Percentiles rank a stretch among this genome's conserved stretches.
phyloP scores from a whole-genome alignment of 2,797 vertebrate genomes.

The Cyclura pinguis region DNA sequence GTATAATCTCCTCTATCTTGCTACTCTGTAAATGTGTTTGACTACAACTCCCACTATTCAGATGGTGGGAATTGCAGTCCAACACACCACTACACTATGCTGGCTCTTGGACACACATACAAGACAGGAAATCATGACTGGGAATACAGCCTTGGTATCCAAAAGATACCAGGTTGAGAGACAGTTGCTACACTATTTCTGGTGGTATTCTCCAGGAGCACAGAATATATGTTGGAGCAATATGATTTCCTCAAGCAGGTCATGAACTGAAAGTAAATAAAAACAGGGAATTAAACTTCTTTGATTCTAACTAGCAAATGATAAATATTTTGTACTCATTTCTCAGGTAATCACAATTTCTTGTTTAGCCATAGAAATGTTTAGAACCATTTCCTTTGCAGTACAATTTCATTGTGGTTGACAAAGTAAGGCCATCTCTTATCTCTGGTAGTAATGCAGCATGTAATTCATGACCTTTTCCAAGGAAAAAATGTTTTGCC shows the following conservation, averaged over 20 bases:
- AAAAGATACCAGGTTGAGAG: not conserved
- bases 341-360: slow-evolving; percentile 15
- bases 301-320: slow-evolving; percentile 23
- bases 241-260: slow-evolving; percentile 19
- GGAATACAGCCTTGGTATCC: not conserved
- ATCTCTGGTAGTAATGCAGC: slow-evolving; percentile 35
- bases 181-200: not conserved
- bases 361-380: slow-evolving; percentile 19
- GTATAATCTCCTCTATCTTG: not conserved
- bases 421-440: slow-evolving; percentile 48
- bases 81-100: no score
- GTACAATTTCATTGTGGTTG: slow-evolving; percentile 58
- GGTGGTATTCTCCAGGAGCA: not conserved
- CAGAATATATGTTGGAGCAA: not conserved
- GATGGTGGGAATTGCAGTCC: not conserved
- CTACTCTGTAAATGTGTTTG: not conserved
- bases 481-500: slow-evolving; percentile 21
- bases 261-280: slow-evolving; percentile 16
- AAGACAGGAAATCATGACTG: not conserved
- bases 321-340: slow-evolving; percentile 20
- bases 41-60: not conserved
- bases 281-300: slow-evolving; percentile 4
- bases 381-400: slow-evolving; percentile 17
- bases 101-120: not conserved
- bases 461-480: slow-evolving; percentile 20